Evolutionary conservation across 1,140 invertebrate species (phyloP).

Genomic region (Cephus cinctus): DNA sequence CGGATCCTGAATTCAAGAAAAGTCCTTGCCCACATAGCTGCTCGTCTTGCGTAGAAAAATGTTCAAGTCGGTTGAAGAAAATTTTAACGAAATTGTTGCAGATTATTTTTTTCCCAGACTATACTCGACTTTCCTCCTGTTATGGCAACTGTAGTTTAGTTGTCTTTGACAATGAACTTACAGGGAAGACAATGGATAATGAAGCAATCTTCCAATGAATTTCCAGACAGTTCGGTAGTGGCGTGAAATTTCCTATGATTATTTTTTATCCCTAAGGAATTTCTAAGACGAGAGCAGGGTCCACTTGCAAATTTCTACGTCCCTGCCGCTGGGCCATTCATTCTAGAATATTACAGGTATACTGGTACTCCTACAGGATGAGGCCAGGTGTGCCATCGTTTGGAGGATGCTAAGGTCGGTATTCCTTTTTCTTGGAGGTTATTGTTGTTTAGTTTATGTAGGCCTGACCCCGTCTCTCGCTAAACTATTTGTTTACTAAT

Average conservation of each 20-base stretch:
- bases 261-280: no score
- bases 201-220: not conserved
- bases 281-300: no score
- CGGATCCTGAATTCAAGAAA: not conserved
- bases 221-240: no score
- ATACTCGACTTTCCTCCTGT: not conserved
- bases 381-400: constrained; percentile 29
- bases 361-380: no score
- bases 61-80: no score
- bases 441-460: constrained; percentile 44
- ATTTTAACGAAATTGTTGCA: not conserved
- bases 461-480: constrained; percentile 28
- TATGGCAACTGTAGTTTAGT: not conserved
- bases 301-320: no score
- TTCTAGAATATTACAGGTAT: no score
- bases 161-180: not conserved
- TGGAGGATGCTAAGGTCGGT: constrained; percentile 25
- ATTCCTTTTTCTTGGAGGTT: constrained; percentile 21
- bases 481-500: constrained; percentile 49
- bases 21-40: no score
- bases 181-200: not conserved
- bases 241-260: no score
- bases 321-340: no score
- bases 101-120: not conserved
- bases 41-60: no score